phyloP scores from a whole-genome alignment of 2,797 vertebrate species.

The Salarias fasciatus region DNA sequence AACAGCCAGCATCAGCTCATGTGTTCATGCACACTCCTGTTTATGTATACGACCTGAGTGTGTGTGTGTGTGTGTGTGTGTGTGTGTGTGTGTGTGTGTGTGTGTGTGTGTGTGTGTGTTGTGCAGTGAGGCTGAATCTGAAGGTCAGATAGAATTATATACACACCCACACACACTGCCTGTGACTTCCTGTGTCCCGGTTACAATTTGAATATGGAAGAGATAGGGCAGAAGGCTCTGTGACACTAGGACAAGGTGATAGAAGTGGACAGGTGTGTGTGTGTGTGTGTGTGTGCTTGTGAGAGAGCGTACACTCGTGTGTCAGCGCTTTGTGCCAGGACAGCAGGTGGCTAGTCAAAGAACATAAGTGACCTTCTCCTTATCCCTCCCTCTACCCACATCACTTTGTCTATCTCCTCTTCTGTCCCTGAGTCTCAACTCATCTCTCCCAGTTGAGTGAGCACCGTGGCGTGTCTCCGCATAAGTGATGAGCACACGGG shows the following conservation, averaged over 20 bases:
- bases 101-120: too few species aligned
- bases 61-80: constrained; percentile 32
- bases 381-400: constrained; percentile 54
- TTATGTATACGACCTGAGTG: constrained; percentile 56
- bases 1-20: constrained; percentile 59
- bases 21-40: constrained; percentile 47
- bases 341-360: constrained; percentile 79
- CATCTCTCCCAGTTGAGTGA: constrained; percentile 38
- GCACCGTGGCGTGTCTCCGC: constrained; percentile 8
- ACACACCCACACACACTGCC: constrained; percentile 52
- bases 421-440: constrained; percentile 44
- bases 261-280: constrained; percentile 73
- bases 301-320: constrained; percentile 51
- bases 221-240: constrained; percentile 76
- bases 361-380: constrained; percentile 77
- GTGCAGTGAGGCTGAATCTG: constrained; percentile 51
- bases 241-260: constrained; percentile 82
- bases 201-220: constrained; percentile 83
- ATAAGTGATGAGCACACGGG: constrained; percentile 43
- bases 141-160: constrained; percentile 74
- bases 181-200: constrained; percentile 62
- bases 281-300: too few species aligned
- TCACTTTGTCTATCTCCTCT: constrained; percentile 55
- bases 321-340: constrained; percentile 75
- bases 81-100: too few species aligned